Percentiles rank a stretch among this genome's conserved stretches.
phyloP scores from a whole-genome alignment of 2,888 invertebrate genomes.

The Elysia crispata region DNA sequence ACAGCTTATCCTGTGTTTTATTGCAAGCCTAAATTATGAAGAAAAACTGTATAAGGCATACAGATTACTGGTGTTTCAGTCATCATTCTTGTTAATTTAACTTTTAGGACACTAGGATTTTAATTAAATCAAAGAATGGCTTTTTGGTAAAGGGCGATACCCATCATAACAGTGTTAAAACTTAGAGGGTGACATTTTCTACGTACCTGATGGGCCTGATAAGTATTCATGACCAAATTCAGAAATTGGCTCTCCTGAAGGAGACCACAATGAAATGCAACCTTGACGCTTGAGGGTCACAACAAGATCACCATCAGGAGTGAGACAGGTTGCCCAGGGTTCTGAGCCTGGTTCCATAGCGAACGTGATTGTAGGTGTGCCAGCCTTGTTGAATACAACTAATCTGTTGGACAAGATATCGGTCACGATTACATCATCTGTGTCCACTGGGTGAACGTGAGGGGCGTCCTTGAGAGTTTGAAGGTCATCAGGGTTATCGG shows the following conservation, averaged over 20 bases:
- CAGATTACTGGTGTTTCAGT: no score
- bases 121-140: no score
- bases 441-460: constrained; percentile 53
- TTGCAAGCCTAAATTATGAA: no score
- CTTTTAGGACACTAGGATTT: no score
- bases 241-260: constrained; percentile 51
- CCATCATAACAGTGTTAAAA: no score
- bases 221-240: constrained; percentile 59
- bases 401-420: constrained; percentile 61
- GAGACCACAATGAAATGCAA: constrained; percentile 60
- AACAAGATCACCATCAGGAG: constrained; percentile 61
- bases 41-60: no score
- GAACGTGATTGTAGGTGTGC: constrained; percentile 46
- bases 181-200: no score
- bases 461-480: constrained; percentile 56
- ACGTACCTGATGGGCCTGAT: constrained; percentile 61
- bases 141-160: no score
- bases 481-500: background rate
- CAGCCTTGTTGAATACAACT: constrained; percentile 44
- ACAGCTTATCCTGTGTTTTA: no score
- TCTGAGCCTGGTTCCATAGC: constrained; percentile 53
- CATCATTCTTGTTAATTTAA: no score
- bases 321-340: constrained; percentile 63
- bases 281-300: constrained; percentile 61
- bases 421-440: constrained; percentile 60